Base-by-base conservation (phyloP, 2,113 vertebrate genomes). In the Clarias batrachus region DNA sequence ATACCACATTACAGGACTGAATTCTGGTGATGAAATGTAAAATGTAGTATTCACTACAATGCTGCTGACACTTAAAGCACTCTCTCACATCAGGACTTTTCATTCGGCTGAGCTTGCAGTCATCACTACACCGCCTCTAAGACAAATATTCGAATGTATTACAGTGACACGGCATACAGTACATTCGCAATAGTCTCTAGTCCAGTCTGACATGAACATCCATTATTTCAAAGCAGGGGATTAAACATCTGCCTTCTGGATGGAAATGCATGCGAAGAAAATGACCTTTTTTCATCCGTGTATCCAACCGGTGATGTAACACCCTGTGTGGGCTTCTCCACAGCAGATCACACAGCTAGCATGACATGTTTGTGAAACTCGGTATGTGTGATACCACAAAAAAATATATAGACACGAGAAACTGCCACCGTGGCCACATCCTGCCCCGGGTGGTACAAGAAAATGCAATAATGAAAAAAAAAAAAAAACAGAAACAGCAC, bases 141-240 rank as follows among this genome's bases (percentile, higher is more conserved):
- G 41, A 66, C 77, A 70, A 70, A 56, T 56, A 54, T 70, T 17
- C 65, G 33, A 19, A 2, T 66, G 19, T 68, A 25, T 68, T 85
- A 85, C 62, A 79, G 74, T 85, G 84, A 57, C 84, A 85, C 66
- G 23, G n/a, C 27, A 27, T 56, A n/a, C 33, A 37, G 33, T 37
- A 3, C 23, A 76, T 76, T 76, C 37, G 25, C 78, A 30, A 54
- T 65, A 65, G 73, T 52, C 25, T 63, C 23, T 65, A 85, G 37
- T 12, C 60, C 11, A 23, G 2, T 56, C 41, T 65, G 41, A 66
- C 48, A 37, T 79, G 52, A 85, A 21, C 62, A 66, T 54, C 41
- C 60, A 85, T 79, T 70, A 54, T 57, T 85, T 77, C 4, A 79
- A 73, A 37, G 60, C 23, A 57, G 5, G 12, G 62, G 62, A 85